Evolutionary conservation across 2,797 vertebrate genomes (phyloP), one percentile per base, ranked within the genome.

Genomic region (Sarcoramphus papa): DNA sequence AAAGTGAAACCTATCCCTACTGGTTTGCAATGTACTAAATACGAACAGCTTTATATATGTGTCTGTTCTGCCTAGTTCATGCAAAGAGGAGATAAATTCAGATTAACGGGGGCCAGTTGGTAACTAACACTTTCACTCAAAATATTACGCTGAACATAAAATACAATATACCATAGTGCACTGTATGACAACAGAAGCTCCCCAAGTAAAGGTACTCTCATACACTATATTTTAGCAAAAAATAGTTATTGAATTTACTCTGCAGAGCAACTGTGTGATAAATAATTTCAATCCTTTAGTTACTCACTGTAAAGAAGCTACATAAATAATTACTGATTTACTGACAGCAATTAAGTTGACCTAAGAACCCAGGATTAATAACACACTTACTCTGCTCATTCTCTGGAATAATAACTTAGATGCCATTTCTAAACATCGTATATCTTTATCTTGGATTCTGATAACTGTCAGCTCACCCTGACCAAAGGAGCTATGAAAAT

Each of bases 301-400:
- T 91, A 88, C 53, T 83, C 57, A 22, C 51, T 81, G 77, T 72
- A 78, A 92, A 88, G 94, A 77, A 86, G 57, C 62, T 62, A 65
- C 73, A 90, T 95, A 83, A 96, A 96, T 94, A 96, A 95, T 95
- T 94, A 54, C 86, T 85, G 87, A 72, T 89, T 88, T 78, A 65
- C 90, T 90, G 76, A 75, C 87, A 92, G 69, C 79, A 94, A 88
- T 96, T 94, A 92, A 62, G 64, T 80, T 68, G 72, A 53, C 22
- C 78, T 93, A 91, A 93, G 92, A 92, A 77, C n/a, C 53, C 41
- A 35, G 53, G 87, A 96, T 88, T 95, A 78, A 93, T 92, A 88
- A 72, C 20, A 65, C 27, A 43, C 72, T 85, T 83, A 86, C 57
- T 64, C 54, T 92, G 57, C 43, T 80, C 12, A 7, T 89, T 94